phyloP scores from a whole-genome alignment of 2,888 invertebrate species.

The Drosophila siamana region DNA sequence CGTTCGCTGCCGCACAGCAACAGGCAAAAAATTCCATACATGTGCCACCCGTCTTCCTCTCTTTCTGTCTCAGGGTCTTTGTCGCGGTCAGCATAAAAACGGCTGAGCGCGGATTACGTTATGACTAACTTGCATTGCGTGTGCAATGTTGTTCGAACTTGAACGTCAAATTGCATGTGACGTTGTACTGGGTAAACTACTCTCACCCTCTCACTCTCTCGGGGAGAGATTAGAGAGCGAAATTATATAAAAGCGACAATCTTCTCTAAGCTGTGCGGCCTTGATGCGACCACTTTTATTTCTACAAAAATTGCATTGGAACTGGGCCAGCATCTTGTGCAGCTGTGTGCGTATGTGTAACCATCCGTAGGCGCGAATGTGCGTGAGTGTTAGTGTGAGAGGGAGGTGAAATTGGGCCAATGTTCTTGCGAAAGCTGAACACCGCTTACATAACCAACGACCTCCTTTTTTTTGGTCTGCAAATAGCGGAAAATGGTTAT shows the following conservation, averaged over 20 bases:
- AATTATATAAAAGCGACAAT: constrained; percentile 61
- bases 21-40: constrained; percentile 39
- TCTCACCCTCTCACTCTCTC: neutral
- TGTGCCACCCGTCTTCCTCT: neutral
- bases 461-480: constrained; percentile 25
- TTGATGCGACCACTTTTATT: constrained; percentile 64
- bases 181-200: constrained; percentile 40
- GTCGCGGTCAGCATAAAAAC: constrained; percentile 52
- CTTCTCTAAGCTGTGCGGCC: constrained; percentile 52
- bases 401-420: constrained; percentile 47
- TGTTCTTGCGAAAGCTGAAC: constrained; percentile 30
- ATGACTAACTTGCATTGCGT: constrained; percentile 63
- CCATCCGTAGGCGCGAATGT: constrained; percentile 2
- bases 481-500: constrained; percentile 20
- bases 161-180: constrained; percentile 41
- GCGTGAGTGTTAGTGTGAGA: constrained; percentile 28
- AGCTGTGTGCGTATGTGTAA: neutral
- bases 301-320: constrained; percentile 67
- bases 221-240: constrained; percentile 15
- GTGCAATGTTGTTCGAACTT: constrained; percentile 65
- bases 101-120: constrained; percentile 34
- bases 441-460: constrained; percentile 62
- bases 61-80: constrained; percentile 49
- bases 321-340: constrained; percentile 56
- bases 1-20: constrained; percentile 56